Conservation (phyloP, 2,888 invertebrate genomes). For the Nomada flava region DNA sequence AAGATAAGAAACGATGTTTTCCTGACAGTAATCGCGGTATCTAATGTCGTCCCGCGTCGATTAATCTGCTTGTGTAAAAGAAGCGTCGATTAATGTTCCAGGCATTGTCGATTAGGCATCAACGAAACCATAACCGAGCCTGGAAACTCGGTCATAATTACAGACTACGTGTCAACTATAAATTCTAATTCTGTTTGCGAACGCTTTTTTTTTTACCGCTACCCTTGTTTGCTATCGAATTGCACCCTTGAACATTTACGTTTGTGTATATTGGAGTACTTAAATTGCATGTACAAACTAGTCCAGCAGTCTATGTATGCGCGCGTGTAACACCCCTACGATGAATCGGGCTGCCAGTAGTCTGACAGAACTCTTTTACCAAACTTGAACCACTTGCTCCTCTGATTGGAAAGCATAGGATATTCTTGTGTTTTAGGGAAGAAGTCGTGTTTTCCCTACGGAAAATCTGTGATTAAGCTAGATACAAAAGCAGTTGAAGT, state of each 20-base stretch:
- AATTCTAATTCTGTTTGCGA: slow-evolving; percentile 44
- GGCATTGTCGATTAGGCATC: slow-evolving; percentile 35
- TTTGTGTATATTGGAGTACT: not conserved
- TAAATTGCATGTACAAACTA: slow-evolving; percentile 6
- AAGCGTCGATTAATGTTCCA: slow-evolving; percentile 48
- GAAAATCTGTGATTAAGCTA: not conserved
- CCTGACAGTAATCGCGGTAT: not conserved
- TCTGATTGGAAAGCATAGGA: not conserved
- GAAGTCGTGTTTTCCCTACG: not conserved
- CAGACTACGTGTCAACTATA: slow-evolving; percentile 14
- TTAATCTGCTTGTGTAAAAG: not conserved
- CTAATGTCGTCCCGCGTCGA: not conserved
- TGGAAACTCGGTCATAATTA: slow-evolving; percentile 39
- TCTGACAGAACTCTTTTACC: not conserved
- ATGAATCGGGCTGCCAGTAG: not conserved
- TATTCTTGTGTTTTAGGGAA: not conserved
- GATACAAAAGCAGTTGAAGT: too few relatives aligned
- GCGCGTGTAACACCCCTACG: not conserved
- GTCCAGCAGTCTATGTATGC: not conserved
- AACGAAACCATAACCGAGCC: slow-evolving; percentile 13
- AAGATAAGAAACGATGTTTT: not conserved
- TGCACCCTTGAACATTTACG: slow-evolving; percentile 39
- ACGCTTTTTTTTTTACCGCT: slow-evolving; percentile 41
- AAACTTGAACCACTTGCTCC: not conserved
- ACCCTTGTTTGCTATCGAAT: slow-evolving; percentile 57